These are phyloP conservation scores for Drosophila testacea DNA, from an alignment of 2,888 invertebrate species.

Conservation along the genomic window DNA sequence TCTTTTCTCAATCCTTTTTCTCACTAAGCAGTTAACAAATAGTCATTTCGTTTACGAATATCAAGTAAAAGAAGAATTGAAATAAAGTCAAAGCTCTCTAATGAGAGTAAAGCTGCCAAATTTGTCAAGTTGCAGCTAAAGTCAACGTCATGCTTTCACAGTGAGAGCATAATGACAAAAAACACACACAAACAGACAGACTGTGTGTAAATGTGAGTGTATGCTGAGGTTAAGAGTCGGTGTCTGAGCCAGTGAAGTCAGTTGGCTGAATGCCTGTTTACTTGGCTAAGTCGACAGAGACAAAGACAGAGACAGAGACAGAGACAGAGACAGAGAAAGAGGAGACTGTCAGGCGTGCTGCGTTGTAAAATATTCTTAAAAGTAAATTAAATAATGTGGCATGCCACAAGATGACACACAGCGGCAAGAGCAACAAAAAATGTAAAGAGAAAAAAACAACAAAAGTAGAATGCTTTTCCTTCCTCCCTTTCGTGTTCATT, in stretches of 20 bases:
- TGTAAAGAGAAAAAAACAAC: not conserved
- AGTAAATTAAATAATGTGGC: conserved; percentile 81
- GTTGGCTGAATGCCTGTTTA: conserved; percentile 26
- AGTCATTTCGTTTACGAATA: conserved; percentile 17
- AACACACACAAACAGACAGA: conserved; percentile 5
- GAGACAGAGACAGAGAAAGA: not conserved
- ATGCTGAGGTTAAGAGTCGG: conserved; percentile 42
- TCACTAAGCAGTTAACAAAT: not conserved
- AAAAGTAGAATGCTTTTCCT: not conserved
- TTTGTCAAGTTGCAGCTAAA: conserved; percentile 15
- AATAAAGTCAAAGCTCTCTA: not conserved
- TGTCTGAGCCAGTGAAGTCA: conserved; percentile 31
- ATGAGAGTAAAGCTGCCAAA: not conserved
- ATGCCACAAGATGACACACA: conserved; percentile 67
- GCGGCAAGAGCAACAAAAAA: conserved; percentile 1
- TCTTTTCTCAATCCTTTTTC: not conserved
- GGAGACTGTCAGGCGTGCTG: conserved; percentile 37
- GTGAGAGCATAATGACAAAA: conserved; percentile 31
- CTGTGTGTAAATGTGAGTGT: conserved; percentile 13
- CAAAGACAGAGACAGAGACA: not conserved
- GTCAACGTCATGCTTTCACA: conserved; percentile 6
- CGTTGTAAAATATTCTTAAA: conserved; percentile 69
- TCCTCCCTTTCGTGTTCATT: not conserved
- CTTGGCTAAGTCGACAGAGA: conserved; percentile 25
- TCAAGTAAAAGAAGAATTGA: not conserved